These are phyloP conservation scores for Staurois parvus DNA, from an alignment of 2,797 vertebrate genomes.

Conservation along the genomic window DNA sequence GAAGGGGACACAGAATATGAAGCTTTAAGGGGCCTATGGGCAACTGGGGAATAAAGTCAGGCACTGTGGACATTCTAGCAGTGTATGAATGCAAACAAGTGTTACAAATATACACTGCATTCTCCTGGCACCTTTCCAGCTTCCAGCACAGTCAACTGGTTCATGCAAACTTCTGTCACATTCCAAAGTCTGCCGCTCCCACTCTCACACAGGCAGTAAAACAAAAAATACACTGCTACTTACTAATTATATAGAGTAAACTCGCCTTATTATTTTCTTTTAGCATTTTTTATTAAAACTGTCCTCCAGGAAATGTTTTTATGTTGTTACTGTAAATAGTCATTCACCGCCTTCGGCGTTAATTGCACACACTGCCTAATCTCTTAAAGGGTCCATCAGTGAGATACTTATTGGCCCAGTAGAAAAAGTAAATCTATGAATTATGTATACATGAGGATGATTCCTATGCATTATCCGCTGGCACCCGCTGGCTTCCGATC, in stretches of 20 bases:
- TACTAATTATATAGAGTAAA: background rate
- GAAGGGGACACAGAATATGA: background rate
- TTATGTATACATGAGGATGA: no score
- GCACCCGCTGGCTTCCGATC: no score
- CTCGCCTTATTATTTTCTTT: background rate
- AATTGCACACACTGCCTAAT: no score
- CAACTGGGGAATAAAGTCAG: background rate
- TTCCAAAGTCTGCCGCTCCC: conserved; percentile 30
- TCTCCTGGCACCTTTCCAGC: conserved; percentile 6
- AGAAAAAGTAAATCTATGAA: no score
- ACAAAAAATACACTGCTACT: background rate
- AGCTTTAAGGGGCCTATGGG: background rate
- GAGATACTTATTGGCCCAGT: no score
- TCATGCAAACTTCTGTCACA: conserved; percentile 36
- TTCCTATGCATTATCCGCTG: no score
- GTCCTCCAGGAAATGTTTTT: background rate
- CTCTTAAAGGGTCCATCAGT: no score
- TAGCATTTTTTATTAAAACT: background rate
- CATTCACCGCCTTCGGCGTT: no score
- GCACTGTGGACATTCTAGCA: background rate
- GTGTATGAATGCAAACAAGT: background rate
- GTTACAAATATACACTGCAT: background rate
- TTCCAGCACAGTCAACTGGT: conserved; percentile 33
- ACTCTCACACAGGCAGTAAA: conserved; percentile 5
- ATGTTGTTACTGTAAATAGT: background rate